A percentile compares a stretch with the other conserved stretches of the same genome.
phyloP scores from a whole-genome alignment of 2,113 vertebrate genomes.

The Malurus elegans region DNA sequence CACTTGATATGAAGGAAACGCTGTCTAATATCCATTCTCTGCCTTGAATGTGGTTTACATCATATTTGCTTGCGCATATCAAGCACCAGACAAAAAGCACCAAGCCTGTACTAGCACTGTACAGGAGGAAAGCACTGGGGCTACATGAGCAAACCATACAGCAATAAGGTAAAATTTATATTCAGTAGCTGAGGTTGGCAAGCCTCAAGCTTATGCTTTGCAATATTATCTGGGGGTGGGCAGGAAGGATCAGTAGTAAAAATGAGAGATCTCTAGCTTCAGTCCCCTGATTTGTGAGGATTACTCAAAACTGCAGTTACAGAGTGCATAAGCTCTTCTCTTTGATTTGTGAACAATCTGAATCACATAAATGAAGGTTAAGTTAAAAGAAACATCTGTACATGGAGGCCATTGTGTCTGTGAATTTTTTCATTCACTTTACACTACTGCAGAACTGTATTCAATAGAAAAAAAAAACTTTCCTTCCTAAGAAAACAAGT shows the following conservation, averaged over 20 bases:
- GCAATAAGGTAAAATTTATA: neutral
- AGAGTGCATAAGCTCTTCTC: neutral
- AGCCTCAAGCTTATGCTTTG: neutral
- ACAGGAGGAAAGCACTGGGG: neutral
- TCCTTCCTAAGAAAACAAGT: neutral
- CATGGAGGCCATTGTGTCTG: neutral
- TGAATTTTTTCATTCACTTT: neutral
- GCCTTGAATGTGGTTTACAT: neutral
- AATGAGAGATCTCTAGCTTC: neutral
- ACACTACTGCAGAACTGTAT: neutral
- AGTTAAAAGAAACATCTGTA: neutral
- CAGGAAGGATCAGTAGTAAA: neutral
- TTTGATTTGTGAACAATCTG: neutral
- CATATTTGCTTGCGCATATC: rapidly evolving
- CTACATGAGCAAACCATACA: neutral
- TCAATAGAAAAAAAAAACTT: neutral
- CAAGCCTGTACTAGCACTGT: neutral
- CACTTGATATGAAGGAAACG: neutral
- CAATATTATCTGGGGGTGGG: neutral
- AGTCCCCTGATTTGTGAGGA: neutral
- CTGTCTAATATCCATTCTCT: neutral
- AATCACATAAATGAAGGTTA: neutral
- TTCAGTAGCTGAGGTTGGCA: neutral
- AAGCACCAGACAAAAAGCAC: neutral
- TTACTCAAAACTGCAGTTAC: neutral